Evolutionary conservation across 2,797 vertebrate species (phyloP).

Genomic region (Argyrosomus regius): DNA sequence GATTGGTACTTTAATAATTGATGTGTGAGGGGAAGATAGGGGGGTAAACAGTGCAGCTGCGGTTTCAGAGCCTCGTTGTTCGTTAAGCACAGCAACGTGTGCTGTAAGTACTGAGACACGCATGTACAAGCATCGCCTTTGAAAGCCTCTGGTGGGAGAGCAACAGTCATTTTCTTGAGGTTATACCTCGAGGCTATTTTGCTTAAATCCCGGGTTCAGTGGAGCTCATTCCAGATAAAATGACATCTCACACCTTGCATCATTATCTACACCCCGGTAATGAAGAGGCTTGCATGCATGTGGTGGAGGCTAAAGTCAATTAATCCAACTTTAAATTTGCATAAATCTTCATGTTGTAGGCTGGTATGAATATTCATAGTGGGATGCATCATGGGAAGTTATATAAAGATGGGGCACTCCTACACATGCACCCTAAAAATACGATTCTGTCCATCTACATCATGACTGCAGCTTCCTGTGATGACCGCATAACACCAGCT

Average conservation of each 20-base stretch:
- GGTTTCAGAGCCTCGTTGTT: constrained; percentile 80
- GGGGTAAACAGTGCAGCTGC: constrained; percentile 82
- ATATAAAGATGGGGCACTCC: background rate
- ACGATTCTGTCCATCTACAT: background rate
- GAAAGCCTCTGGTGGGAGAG: constrained; percentile 77
- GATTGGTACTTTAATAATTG: constrained; percentile 88
- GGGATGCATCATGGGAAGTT: background rate
- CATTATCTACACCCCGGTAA: constrained; percentile 47
- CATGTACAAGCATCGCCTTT: constrained; percentile 72
- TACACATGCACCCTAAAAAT: background rate
- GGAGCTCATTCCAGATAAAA: constrained; percentile 57
- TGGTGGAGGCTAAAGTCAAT: constrained; percentile 5
- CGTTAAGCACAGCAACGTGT: constrained; percentile 81
- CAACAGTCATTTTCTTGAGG: constrained; percentile 77
- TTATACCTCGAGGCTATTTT: constrained; percentile 77
- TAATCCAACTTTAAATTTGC: constrained; percentile 29
- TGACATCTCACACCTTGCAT: constrained; percentile 65
- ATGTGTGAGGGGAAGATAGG: constrained; percentile 82
- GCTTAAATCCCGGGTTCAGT: constrained; percentile 58
- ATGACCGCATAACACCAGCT: constrained; percentile 25
- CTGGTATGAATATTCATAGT: background rate
- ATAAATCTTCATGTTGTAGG: constrained; percentile 25
- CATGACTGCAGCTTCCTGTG: background rate
- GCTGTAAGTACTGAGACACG: constrained; percentile 76
- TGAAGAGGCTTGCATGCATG: constrained; percentile 4